Conservation (phyloP, 1,140 invertebrate genomes). For the honey bee (Apis mellifera) region DNA sequence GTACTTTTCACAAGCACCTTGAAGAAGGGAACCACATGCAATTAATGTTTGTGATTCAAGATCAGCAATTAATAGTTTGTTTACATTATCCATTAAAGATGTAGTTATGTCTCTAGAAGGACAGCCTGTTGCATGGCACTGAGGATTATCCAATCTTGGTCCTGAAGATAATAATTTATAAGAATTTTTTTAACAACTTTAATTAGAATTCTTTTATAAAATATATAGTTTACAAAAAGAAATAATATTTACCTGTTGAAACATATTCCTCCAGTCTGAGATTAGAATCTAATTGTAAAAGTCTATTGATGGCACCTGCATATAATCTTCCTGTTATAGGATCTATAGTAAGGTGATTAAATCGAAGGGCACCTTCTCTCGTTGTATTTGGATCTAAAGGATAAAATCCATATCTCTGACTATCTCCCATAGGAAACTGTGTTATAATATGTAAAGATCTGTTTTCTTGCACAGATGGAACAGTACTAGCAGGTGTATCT, state of each 20-base stretch:
- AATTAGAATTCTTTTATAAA: not conserved
- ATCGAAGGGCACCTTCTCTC: conserved; percentile 75
- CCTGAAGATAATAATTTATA: conserved; percentile 79
- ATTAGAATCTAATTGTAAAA: conserved; percentile 90
- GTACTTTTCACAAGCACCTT: conserved; percentile 94
- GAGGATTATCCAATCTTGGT: conserved; percentile 91
- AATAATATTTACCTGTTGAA: conserved; percentile 81
- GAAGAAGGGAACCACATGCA: conserved; percentile 92
- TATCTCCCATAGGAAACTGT: conserved; percentile 68
- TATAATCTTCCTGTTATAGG: conserved; percentile 84
- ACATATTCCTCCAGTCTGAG: conserved; percentile 86
- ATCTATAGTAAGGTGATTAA: conserved; percentile 86
- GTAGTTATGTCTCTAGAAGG: conserved; percentile 85
- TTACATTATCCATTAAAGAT: conserved; percentile 90
- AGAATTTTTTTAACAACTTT: not conserved
- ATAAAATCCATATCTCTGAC: conserved; percentile 59
- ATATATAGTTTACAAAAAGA: not conserved
- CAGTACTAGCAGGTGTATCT: conserved; percentile 62
- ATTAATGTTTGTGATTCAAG: conserved; percentile 90
- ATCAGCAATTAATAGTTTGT: conserved; percentile 95
- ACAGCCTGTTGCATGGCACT: conserved; percentile 93
- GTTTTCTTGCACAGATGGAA: conserved; percentile 58
- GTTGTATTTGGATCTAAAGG: conserved; percentile 75
- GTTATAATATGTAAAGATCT: conserved; percentile 69
- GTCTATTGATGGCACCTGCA: conserved; percentile 91